phyloP scores from a whole-genome alignment of 2,888 invertebrate species.

The Chalcosyrphus nemorum region DNA sequence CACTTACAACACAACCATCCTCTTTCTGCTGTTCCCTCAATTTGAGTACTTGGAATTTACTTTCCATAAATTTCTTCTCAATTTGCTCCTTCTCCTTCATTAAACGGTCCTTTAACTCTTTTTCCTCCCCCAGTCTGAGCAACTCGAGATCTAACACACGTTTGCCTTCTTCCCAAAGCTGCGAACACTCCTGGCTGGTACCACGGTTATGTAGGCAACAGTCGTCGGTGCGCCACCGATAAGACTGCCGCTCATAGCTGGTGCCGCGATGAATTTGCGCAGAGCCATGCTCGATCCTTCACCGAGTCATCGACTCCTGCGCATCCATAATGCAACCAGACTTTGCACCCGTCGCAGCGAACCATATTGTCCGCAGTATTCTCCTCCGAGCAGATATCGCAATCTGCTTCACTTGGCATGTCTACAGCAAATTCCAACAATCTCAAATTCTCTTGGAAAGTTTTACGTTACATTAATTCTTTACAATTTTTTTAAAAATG shows the following conservation, averaged over 20 bases:
- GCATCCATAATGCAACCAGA: slow-evolving; percentile 2
- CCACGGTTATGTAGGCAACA: not conserved
- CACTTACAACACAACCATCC: not conserved
- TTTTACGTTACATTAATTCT: too few relatives aligned
- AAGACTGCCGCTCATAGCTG: not conserved
- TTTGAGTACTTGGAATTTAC: too few relatives aligned
- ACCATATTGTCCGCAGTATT: slow-evolving; percentile 4
- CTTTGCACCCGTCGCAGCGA: not conserved
- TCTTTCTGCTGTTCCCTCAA: not conserved
- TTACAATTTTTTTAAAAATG: too few relatives aligned
- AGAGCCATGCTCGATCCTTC: slow-evolving; percentile 2
- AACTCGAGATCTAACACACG: too few relatives aligned
- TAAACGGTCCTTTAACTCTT: too few relatives aligned
- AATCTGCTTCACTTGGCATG: not conserved
- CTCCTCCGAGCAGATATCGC: not conserved
- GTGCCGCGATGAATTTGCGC: not conserved
- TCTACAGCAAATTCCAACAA: too few relatives aligned
- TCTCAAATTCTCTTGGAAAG: too few relatives aligned
- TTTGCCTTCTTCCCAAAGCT: not conserved
- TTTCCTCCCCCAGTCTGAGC: too few relatives aligned
- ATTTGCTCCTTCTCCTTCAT: too few relatives aligned
- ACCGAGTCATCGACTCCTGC: slow-evolving; percentile 12
- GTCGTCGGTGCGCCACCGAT: not conserved
- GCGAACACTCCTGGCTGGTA: not conserved
- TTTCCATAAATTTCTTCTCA: too few relatives aligned